Percentiles rank a stretch among this genome's conserved stretches.
Evolutionary conservation across 2,113 vertebrate genomes (phyloP).

Genomic region (Mesembrinibis cayennensis): DNA sequence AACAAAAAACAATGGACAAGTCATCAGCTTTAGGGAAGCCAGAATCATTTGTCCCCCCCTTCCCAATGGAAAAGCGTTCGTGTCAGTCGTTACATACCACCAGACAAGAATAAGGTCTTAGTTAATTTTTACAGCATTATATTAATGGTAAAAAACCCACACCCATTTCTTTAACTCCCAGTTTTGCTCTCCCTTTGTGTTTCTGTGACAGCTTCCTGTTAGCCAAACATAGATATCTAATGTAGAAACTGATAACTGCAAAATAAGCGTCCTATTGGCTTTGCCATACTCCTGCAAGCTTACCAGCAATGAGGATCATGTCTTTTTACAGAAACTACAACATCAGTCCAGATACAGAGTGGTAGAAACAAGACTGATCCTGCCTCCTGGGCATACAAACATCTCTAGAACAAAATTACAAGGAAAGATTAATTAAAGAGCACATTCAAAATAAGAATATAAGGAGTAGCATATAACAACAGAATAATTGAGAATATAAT

Average conservation of each 20-base stretch:
- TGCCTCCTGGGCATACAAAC: neutral
- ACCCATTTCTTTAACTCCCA: neutral
- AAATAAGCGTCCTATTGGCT: neutral
- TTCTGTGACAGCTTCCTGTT: neutral
- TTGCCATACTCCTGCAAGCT: neutral
- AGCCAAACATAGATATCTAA: neutral
- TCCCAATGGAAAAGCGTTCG: neutral
- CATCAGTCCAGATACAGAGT: neutral
- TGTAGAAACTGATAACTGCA: neutral
- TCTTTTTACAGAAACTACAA: neutral
- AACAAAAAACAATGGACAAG: neutral
- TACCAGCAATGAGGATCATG: neutral
- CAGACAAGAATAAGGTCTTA: neutral
- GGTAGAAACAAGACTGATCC: neutral
- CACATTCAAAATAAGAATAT: neutral
- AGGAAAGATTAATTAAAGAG: slow-evolving; percentile 20
- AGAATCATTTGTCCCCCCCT: neutral
- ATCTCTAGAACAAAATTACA: neutral
- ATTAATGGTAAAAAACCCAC: neutral
- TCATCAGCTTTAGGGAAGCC: neutral
- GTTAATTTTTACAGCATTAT: slow-evolving; percentile 15
- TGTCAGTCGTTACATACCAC: neutral
- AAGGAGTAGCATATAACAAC: neutral
- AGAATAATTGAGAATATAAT: neutral
- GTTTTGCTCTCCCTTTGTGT: neutral